Conservation (phyloP, 1,140 invertebrate species). For the Nomia melanderi region DNA sequence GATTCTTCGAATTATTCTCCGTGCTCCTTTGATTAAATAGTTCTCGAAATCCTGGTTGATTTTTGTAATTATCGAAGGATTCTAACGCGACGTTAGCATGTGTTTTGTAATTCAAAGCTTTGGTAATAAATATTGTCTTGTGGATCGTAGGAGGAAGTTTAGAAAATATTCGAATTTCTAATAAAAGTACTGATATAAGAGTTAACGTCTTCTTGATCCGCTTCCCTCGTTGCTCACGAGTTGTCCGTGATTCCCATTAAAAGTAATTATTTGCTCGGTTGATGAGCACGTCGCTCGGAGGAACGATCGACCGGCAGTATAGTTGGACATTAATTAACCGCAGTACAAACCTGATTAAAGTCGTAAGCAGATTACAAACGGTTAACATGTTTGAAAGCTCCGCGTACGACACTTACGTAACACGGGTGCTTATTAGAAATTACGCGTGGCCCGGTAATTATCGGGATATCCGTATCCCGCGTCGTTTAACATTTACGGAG, state of each 20-base stretch:
- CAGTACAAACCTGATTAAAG: constrained; percentile 55
- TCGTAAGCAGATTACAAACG: constrained; percentile 49
- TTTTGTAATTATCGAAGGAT: too few species aligned
- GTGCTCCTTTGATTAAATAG: too few species aligned
- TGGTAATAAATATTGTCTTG: too few species aligned
- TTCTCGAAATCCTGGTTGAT: too few species aligned
- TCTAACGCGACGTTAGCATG: too few species aligned
- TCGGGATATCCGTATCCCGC: background rate
- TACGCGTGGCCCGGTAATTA: constrained; percentile 26
- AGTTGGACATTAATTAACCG: constrained; percentile 57
- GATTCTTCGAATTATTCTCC: too few species aligned
- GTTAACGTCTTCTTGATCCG: too few species aligned
- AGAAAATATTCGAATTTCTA: too few species aligned
- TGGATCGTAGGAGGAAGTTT: too few species aligned
- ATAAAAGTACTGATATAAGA: too few species aligned
- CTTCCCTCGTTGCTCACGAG: background rate
- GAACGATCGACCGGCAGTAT: constrained; percentile 40
- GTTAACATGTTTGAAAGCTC: constrained; percentile 38
- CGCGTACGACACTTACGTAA: constrained; percentile 45
- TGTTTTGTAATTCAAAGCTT: too few species aligned
- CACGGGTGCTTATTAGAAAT: constrained; percentile 32
- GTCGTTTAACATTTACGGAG: background rate
- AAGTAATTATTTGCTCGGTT: background rate
- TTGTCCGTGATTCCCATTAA: background rate
- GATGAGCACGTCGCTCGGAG: constrained; percentile 17